Percentiles rank a stretch among this genome's conserved stretches.
These are phyloP conservation scores for Canis aureus DNA, from an alignment of 2,113 vertebrate genomes.

Conservation along the genomic window DNA sequence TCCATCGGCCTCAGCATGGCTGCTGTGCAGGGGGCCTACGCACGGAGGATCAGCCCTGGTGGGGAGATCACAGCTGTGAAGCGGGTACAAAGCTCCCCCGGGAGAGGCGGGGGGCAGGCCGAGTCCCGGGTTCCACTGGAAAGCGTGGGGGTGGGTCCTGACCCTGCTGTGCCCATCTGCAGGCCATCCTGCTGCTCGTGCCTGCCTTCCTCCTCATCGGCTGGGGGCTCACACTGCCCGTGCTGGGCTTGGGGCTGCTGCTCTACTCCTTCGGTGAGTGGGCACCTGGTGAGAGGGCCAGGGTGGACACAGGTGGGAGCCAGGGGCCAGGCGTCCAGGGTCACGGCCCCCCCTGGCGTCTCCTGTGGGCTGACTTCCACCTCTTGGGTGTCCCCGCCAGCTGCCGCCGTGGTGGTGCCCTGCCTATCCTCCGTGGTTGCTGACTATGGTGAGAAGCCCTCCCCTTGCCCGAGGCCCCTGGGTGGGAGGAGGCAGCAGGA, in stretches of 20 bases:
- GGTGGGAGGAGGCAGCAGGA: fast-evolving
- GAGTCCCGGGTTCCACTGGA: fast-evolving
- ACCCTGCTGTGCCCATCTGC: not conserved
- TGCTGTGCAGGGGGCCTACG: conserved; percentile 94
- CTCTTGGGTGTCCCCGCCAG: conserved; percentile 82
- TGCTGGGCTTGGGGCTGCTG: conserved; percentile 92
- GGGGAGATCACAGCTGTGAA: conserved; percentile 91
- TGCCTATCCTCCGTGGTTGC: conserved; percentile 96
- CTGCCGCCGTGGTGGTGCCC: conserved; percentile 96
- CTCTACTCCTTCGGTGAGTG: conserved; percentile 96
- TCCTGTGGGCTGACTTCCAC: not conserved
- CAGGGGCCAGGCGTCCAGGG: not conserved
- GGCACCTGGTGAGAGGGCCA: not conserved
- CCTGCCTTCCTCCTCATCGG: conserved; percentile 96
- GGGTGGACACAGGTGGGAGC: fast-evolving
- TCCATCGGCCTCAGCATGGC: conserved; percentile 98
- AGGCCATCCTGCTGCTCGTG: conserved; percentile 94
- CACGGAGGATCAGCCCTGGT: conserved; percentile 94
- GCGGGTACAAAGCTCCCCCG: conserved; percentile 85
- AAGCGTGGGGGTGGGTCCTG: not conserved
- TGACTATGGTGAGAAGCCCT: conserved; percentile 91
- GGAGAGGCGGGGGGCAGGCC: too few species aligned
- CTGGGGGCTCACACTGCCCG: conserved; percentile 88
- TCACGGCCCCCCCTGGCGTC: fast-evolving
- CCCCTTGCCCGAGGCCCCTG: not conserved